phyloP scores from a whole-genome alignment of 2,113 vertebrate genomes.

The Rhea americana region DNA sequence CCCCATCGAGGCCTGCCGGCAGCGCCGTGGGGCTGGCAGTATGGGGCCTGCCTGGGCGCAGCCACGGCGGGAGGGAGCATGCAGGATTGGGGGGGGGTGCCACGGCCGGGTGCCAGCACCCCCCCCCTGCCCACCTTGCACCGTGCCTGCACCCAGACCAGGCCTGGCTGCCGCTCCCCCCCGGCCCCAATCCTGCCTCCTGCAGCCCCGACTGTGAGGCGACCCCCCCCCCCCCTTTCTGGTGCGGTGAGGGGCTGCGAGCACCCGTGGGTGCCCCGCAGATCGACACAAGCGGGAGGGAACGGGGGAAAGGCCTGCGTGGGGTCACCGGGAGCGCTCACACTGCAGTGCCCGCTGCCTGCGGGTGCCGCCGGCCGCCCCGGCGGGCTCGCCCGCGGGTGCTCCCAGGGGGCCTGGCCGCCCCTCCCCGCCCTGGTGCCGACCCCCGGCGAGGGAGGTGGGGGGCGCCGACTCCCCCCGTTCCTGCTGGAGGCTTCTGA shows the following conservation, averaged over 20 bases:
- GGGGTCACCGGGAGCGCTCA: background rate
- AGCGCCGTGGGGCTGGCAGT: fast-evolving
- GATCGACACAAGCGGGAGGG: background rate
- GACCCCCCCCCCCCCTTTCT: too few relatives aligned
- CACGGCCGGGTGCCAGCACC: fast-evolving
- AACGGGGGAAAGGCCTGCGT: background rate
- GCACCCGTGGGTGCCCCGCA: background rate
- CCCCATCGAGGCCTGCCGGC: background rate
- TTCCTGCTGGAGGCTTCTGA: slow-evolving; percentile 46
- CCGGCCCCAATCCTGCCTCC: too few relatives aligned
- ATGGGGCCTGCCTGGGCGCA: background rate
- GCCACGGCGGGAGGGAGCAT: background rate
- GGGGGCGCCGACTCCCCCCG: background rate
- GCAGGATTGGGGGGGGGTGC: background rate
- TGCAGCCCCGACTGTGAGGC: too few relatives aligned
- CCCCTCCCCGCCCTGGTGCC: too few relatives aligned
- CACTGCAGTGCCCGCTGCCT: too few relatives aligned
- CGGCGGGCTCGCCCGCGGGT: too few relatives aligned
- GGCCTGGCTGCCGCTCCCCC: too few relatives aligned
- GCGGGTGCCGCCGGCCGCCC: too few relatives aligned
- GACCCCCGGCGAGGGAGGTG: background rate
- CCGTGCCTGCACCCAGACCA: background rate
- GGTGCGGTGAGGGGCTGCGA: background rate
- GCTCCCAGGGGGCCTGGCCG: too few relatives aligned
- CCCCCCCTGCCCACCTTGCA: too few relatives aligned